These are phyloP conservation scores for Ommatoiulus sabulosus DNA, from an alignment of 2,888 invertebrate species.

Conservation along the genomic window DNA sequence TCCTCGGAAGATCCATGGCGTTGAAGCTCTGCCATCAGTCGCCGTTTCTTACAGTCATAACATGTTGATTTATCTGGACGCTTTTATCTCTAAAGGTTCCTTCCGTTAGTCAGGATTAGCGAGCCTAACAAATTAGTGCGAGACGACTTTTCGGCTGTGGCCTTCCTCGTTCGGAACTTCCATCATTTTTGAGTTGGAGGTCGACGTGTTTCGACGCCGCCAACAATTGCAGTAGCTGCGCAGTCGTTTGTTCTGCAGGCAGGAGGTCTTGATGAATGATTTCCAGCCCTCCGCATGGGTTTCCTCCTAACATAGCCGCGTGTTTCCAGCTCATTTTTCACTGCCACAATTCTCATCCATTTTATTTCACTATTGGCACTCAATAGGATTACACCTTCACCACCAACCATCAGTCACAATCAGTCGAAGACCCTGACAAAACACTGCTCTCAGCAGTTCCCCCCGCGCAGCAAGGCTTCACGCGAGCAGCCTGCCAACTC, in stretches of 20 bases:
- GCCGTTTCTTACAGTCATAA: constrained; percentile 7
- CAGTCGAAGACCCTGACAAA: constrained; percentile 52
- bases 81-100: constrained; percentile 49
- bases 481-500: background rate
- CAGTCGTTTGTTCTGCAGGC: constrained; percentile 56
- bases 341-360: constrained; percentile 57
- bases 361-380: constrained; percentile 56
- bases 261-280: constrained; percentile 57
- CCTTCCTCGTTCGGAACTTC: background rate
- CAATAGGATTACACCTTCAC: constrained; percentile 58
- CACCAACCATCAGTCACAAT: constrained; percentile 56
- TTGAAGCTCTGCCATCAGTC: background rate
- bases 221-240: constrained; percentile 23
- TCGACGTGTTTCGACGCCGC: background rate
- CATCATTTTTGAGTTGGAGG: constrained; percentile 19
- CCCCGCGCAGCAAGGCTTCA: background rate
- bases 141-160: constrained; percentile 17
- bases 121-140: constrained; percentile 31
- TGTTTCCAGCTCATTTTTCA: constrained; percentile 56
- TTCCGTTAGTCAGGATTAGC: constrained; percentile 46
- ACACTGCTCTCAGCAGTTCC: constrained; percentile 19
- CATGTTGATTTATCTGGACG: constrained; percentile 15
- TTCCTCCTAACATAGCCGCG: constrained; percentile 46
- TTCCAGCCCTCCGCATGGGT: constrained; percentile 47
- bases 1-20: background rate